phyloP scores from a whole-genome alignment of 2,888 invertebrate species.

The Dasysyrphus albostriatus region DNA sequence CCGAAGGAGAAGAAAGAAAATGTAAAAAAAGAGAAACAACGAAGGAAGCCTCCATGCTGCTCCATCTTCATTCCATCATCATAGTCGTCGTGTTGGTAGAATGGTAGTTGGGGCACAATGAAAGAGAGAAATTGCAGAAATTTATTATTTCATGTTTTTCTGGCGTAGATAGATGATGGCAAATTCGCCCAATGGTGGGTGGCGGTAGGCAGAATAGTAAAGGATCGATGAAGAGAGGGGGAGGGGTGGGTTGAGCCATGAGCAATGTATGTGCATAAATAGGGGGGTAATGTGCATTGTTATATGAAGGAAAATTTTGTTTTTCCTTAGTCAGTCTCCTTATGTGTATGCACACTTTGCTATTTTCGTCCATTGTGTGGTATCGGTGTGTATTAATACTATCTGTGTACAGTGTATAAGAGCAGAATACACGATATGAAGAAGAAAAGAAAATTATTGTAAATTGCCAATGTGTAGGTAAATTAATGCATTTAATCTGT shows the following conservation, averaged over 20 bases:
- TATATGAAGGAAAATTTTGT: slow-evolving; percentile 69
- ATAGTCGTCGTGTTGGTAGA: slow-evolving; percentile 4
- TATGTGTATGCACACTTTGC: slow-evolving; percentile 61
- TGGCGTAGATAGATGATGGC: slow-evolving; percentile 46
- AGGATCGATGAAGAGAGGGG: not conserved
- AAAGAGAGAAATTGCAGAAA: slow-evolving; percentile 76
- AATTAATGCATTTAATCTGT: slow-evolving; percentile 73
- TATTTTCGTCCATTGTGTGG: slow-evolving; percentile 28
- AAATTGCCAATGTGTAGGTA: slow-evolving; percentile 50
- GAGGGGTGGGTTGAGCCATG: not conserved
- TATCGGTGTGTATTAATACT: not conserved
- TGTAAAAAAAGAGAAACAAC: slow-evolving; percentile 62
- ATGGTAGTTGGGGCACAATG: slow-evolving; percentile 33
- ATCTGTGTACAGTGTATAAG: slow-evolving; percentile 19
- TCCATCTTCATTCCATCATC: not conserved
- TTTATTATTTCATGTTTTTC: slow-evolving; percentile 69
- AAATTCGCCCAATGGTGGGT: slow-evolving; percentile 19
- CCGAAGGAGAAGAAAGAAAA: slow-evolving; percentile 54
- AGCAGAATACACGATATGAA: slow-evolving; percentile 33
- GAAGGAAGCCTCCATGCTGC: slow-evolving; percentile 32
- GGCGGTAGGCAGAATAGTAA: slow-evolving; percentile 5
- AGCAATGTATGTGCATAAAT: slow-evolving; percentile 30
- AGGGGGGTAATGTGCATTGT: slow-evolving; percentile 72
- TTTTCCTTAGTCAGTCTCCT: slow-evolving; percentile 68
- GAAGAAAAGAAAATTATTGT: slow-evolving; percentile 67